A percentile compares a stretch with the other conserved stretches of the same genome.
Conservation (phyloP, 1,140 invertebrate species). For the Aplysia californica region DNA sequence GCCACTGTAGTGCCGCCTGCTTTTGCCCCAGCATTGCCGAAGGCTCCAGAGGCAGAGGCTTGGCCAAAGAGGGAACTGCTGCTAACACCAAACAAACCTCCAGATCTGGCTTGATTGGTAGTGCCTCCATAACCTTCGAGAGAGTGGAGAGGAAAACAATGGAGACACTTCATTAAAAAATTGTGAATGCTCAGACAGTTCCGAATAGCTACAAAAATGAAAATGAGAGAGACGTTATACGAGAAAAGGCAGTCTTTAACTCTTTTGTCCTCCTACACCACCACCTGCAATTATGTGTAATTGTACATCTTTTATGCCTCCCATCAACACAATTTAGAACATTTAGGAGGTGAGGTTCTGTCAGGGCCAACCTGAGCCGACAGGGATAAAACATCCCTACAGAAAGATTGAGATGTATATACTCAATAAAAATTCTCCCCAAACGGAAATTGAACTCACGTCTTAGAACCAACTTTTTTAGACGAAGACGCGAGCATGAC, state of each 20-base stretch:
- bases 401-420: no score
- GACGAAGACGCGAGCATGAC: no score
- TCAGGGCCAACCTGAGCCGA: no score
- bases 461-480: no score
- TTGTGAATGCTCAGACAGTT: background rate
- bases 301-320: no score
- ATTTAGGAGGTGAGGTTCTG: no score
- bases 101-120: constrained; percentile 28
- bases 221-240: constrained; percentile 13
- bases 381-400: no score
- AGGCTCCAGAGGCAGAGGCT: constrained; percentile 33
- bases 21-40: constrained; percentile 30
- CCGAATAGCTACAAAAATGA: no score
- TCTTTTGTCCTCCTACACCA: constrained; percentile 53
- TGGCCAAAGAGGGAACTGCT: constrained; percentile 15
- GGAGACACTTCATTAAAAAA: background rate
- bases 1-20: constrained; percentile 70
- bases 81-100: constrained; percentile 35
- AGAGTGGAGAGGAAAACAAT: constrained; percentile 5
- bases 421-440: no score
- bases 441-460: no score
- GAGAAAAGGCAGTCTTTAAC: constrained; percentile 46
- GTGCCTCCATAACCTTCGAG: constrained; percentile 43
- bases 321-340: no score
- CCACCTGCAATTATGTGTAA: constrained; percentile 33